Percentiles rank a stretch among this genome's conserved stretches.
These are phyloP conservation scores for Chaetorhynchus papuensis DNA, from an alignment of 2,113 vertebrate genomes.

Conservation along the genomic window DNA sequence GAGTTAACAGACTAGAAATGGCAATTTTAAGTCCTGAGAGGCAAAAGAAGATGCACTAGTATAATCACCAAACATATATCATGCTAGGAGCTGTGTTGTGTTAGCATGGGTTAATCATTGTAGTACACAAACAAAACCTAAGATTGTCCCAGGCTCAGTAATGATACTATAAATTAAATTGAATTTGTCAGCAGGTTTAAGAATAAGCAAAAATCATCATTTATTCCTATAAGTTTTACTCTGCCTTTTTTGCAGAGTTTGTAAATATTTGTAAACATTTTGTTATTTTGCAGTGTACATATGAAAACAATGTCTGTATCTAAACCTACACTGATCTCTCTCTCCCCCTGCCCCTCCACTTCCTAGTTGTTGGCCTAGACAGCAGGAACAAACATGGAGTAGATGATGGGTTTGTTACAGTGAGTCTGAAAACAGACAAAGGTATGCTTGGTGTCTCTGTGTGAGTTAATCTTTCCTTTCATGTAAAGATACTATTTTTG, in stretches of 20 bases:
- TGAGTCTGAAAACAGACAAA: conserved; percentile 91
- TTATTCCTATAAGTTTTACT: background rate
- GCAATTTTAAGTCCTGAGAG: background rate
- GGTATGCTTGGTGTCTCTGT: conserved; percentile 60
- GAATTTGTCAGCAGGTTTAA: background rate
- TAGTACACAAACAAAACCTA: background rate
- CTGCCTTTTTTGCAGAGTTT: background rate
- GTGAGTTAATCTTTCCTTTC: background rate
- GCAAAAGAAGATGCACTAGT: background rate
- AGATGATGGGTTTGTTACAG: conserved; percentile 91
- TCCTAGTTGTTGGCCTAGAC: conserved; percentile 78
- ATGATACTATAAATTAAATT: background rate
- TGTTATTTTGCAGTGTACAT: background rate
- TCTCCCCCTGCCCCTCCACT: background rate
- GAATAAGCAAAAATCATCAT: background rate
- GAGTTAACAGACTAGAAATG: background rate
- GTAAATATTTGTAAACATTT: background rate
- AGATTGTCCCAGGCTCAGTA: background rate
- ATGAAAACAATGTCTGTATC: background rate
- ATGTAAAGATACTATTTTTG: background rate
- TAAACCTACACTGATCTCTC: background rate
- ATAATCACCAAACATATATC: background rate
- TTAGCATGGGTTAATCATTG: background rate
- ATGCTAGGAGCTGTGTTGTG: background rate
- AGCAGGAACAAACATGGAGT: conserved; percentile 79